phyloP scores from a whole-genome alignment of 2,797 vertebrate species.

The Sus cebifrons region DNA sequence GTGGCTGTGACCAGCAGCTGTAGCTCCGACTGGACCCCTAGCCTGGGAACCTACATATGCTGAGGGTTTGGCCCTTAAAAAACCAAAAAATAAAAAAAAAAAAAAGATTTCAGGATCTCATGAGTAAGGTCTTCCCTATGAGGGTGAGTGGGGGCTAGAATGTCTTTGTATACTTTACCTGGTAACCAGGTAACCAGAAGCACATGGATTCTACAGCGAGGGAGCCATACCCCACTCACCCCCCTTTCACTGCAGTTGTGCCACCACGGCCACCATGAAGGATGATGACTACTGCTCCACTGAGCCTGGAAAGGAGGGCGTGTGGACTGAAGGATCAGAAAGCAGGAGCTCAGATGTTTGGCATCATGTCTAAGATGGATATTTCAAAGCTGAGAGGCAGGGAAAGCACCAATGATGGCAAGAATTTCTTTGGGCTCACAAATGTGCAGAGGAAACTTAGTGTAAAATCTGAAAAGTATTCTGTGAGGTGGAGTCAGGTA shows the following conservation, averaged over 20 bases:
- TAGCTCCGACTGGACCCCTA: too few species aligned
- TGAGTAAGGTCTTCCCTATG: background rate
- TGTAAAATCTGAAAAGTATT: background rate
- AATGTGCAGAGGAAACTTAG: background rate
- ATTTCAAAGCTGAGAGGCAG: background rate
- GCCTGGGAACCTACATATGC: too few species aligned
- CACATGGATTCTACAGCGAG: background rate
- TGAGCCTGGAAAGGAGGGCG: background rate
- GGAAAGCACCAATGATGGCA: background rate
- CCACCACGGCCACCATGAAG: background rate
- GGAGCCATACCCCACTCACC: fast-evolving
- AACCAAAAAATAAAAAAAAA: too few species aligned
- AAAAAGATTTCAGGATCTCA: background rate
- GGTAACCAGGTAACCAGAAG: background rate
- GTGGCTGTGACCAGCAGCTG: too few species aligned
- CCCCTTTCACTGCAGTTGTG: background rate
- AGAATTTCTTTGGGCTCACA: background rate
- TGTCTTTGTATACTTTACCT: background rate
- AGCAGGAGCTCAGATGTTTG: background rate
- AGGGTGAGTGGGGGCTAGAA: background rate
- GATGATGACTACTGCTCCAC: background rate
- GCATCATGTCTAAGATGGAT: background rate
- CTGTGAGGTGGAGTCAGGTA: background rate
- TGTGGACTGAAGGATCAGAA: background rate
- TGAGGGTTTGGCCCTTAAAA: too few species aligned